These are phyloP conservation scores for Cosmia pyralina DNA, from an alignment of 2,888 invertebrate genomes.

Conservation along the genomic window DNA sequence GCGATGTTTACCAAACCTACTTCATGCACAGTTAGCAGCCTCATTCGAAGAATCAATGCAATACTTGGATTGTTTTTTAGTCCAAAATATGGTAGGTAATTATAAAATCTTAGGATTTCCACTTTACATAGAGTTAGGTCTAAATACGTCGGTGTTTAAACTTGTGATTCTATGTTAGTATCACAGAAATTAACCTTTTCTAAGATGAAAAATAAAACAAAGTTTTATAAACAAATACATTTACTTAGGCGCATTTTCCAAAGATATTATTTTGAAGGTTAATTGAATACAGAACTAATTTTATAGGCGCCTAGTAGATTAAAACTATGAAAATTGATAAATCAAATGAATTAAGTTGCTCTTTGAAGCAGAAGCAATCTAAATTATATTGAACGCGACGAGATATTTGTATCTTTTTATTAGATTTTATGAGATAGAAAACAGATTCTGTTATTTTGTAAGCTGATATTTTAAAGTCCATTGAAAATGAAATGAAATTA, in stretches of 20 bases:
- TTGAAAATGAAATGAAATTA: background rate
- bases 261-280: conserved; percentile 20
- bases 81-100: background rate
- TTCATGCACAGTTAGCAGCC: background rate
- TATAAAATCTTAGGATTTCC: background rate
- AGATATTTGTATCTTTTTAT: conserved; percentile 19
- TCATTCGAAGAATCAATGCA: background rate
- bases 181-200: background rate
- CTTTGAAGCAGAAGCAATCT: conserved; percentile 47
- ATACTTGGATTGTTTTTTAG: background rate
- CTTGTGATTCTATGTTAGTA: background rate
- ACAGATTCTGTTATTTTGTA: conserved; percentile 1
- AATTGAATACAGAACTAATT: conserved; percentile 42
- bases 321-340: conserved; percentile 42
- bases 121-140: background rate
- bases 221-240: background rate
- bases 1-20: conserved; percentile 45
- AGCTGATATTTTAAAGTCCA: conserved; percentile 10
- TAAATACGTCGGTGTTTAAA: background rate
- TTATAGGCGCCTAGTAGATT: conserved; percentile 20
- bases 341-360: conserved; percentile 36
- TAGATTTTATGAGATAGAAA: conserved; percentile 18
- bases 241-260: background rate
- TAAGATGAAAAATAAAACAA: conserved; percentile 4
- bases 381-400: conserved; percentile 29